Percentiles rank a stretch among this genome's conserved stretches.
Evolutionary conservation across 2,888 invertebrate genomes (phyloP).

Genomic region (Lumbricus terrestris): DNA sequence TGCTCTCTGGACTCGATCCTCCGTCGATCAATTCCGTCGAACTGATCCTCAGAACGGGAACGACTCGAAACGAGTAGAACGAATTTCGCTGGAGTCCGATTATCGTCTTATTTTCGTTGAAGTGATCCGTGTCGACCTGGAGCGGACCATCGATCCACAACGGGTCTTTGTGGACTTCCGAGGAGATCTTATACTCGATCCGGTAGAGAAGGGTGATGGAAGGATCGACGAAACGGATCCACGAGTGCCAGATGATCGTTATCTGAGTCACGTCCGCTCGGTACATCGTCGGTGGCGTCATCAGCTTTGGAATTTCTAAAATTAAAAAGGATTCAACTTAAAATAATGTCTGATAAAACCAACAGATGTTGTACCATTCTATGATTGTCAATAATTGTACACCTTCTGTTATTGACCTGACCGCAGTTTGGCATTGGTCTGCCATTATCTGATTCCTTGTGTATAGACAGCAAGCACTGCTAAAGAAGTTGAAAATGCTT

Average conservation of each 20-base stretch:
- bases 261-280: conserved; percentile 27
- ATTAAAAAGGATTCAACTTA: background rate
- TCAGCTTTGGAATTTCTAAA: conserved; percentile 33
- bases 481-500: no score
- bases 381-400: no score
- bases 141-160: conserved; percentile 7
- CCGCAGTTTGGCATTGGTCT: no score
- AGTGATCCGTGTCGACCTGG: background rate
- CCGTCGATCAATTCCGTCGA: conserved; percentile 7
- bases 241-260: conserved; percentile 31
- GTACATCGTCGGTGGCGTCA: conserved; percentile 6
- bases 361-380: background rate
- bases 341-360: background rate
- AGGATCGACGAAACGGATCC: conserved; percentile 25
- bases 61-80: conserved; percentile 14
- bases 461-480: background rate
- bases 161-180: background rate
- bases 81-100: background rate
- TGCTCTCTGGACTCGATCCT: conserved; percentile 25
- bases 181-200: conserved; percentile 30
- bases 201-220: conserved; percentile 29
- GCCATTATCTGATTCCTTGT: background rate
- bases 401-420: background rate
- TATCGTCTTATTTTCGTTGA: background rate
- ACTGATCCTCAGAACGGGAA: conserved; percentile 10